phyloP scores from a whole-genome alignment of 2,797 vertebrate species.

The Buphagus erythrorhynchus region DNA sequence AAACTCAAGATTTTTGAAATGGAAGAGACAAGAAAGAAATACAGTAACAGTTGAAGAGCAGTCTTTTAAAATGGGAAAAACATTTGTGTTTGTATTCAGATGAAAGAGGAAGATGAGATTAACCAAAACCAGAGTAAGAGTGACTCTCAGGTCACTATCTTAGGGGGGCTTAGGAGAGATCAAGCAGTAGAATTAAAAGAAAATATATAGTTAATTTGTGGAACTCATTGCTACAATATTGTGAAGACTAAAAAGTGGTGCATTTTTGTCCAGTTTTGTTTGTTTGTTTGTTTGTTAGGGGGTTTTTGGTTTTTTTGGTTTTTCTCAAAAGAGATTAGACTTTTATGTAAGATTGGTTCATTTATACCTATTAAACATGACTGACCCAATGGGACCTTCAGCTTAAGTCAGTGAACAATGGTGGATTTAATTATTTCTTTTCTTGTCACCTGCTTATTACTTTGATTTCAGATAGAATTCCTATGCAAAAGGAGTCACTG shows the following conservation, averaged over 20 bases:
- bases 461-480: background rate
- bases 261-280: background rate
- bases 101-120: background rate
- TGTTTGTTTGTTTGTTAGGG: background rate
- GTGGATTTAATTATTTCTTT: background rate
- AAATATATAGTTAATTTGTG: background rate
- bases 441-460: background rate
- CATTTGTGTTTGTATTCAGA: background rate
- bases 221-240: background rate
- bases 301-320: background rate
- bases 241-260: background rate
- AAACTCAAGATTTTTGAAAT: background rate
- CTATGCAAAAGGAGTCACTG: background rate
- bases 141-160: background rate
- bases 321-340: background rate
- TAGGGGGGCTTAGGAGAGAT: background rate
- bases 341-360: background rate
- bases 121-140: background rate
- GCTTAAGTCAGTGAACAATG: background rate
- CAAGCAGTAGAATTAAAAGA: background rate
- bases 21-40: background rate
- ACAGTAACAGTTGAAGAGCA: background rate
- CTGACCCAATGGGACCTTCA: background rate
- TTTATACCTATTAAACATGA: background rate
- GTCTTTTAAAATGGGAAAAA: background rate